Evolutionary conservation across 2,888 invertebrate genomes (phyloP).

Genomic region (Andricus quercusramuli): DNA sequence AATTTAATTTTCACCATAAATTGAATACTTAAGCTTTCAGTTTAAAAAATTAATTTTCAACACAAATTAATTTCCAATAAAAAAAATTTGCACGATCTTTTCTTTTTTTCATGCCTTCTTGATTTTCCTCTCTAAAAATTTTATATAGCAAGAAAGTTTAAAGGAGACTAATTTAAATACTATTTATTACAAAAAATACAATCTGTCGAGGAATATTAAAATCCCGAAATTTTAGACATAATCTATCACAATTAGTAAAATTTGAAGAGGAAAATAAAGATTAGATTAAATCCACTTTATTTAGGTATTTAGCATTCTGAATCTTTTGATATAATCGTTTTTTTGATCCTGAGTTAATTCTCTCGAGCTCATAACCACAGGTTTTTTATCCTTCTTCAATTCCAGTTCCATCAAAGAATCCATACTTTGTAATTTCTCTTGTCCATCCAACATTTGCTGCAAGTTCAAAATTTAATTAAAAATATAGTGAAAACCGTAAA

Average conservation of each 20-base stretch:
- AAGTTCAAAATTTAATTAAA: neutral
- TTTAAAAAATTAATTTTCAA: no score
- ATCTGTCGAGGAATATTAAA: no score
- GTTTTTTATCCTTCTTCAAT: slow-evolving; percentile 58
- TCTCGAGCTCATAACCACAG: slow-evolving; percentile 58
- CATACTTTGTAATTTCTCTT: slow-evolving; percentile 62
- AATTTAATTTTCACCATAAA: no score
- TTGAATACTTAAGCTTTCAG: no score
- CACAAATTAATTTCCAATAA: no score
- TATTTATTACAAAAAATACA: no score
- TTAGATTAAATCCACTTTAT: neutral
- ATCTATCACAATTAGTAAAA: neutral
- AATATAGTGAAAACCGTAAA: neutral
- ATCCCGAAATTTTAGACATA: neutral
- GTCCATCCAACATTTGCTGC: slow-evolving; percentile 68
- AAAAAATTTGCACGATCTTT: no score
- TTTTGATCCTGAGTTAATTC: slow-evolving; percentile 55
- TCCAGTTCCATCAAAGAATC: slow-evolving; percentile 69
- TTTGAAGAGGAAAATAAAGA: neutral
- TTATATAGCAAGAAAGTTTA: no score
- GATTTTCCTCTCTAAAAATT: no score
- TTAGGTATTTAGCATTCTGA: neutral
- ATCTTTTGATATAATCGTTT: neutral
- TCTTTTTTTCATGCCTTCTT: no score
- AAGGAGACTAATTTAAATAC: no score